Evolutionary conservation across 1,140 invertebrate genomes (phyloP), one percentile per base, ranked within the genome.

Genomic region (Manduca sexta): DNA sequence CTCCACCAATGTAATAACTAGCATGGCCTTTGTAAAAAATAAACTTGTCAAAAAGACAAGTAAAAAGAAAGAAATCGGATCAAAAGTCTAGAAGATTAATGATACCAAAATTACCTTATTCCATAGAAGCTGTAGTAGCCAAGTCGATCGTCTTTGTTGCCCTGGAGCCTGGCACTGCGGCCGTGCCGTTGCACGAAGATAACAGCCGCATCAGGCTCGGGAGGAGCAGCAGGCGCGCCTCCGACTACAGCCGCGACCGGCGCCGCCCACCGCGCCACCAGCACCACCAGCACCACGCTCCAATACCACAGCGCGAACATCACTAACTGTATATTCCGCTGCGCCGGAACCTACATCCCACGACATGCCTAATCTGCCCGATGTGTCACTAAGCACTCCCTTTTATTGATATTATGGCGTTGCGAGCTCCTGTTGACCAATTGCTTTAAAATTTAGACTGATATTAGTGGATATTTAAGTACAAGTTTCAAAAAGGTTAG

Each of bases 201-300:
- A 5, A 88, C 86, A 0, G 90, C 90, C 33, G 90, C 89, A 54
- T 91, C 90, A 21, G 84, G 82, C 26, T 89, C 88, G 0, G 90
- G 90, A 0, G 84, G 60, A 2, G 86, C 82, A 1, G 89, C 89
- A 0, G 86, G 71, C 1, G 35, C 60, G 3, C 90, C 90, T 2
- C 90, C 90, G 0, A 91, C 89, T 47, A 92, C 89, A 49, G 88
- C 78, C 42, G 80, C 80, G 4, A 56, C 58, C 10, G 68, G 60
- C n/a, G 45, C 52, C 26, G 33, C 58, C 31, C 44, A 52, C 15
- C 30, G 12, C 35, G 57, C 48, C 45, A 76, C 46, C 4, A 26
- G 21, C 21, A 26, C 21, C 21, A 26, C 21, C n/a, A n/a, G n/a
- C n/a, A n/a, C n/a, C n/a, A n/a, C n/a, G n/a, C n/a, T n/a, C 47